phyloP scores from a whole-genome alignment of 2,797 vertebrate genomes.

The Zenarchopterus dispar region DNA sequence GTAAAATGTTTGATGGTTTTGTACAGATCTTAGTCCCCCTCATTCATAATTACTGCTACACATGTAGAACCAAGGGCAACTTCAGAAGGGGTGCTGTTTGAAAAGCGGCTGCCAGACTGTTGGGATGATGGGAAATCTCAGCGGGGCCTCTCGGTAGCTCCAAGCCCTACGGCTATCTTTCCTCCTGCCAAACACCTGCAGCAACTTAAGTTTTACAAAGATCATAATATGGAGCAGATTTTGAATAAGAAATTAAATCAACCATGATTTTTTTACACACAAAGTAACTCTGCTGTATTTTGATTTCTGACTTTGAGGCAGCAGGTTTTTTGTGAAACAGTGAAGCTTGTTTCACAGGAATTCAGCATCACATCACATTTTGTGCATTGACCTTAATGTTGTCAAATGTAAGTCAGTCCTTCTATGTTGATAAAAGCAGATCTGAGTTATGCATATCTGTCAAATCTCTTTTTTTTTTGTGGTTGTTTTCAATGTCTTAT shows the following conservation, averaged over 20 bases:
- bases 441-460: neutral
- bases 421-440: slow-evolving; percentile 11
- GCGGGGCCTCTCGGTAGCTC: slow-evolving; percentile 76
- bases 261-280: slow-evolving; percentile 46
- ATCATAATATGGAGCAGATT: slow-evolving; percentile 84
- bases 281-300: slow-evolving; percentile 56
- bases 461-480: neutral
- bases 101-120: slow-evolving; percentile 81
- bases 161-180: slow-evolving; percentile 84
- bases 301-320: slow-evolving; percentile 34
- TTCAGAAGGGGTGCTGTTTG: slow-evolving; percentile 84
- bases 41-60: slow-evolving; percentile 90
- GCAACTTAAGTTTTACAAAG: slow-evolving; percentile 85
- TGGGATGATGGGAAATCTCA: slow-evolving; percentile 82
- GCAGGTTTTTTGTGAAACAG: slow-evolving; percentile 32
- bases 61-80: slow-evolving; percentile 90
- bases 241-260: slow-evolving; percentile 82
- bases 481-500: neutral
- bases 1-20: slow-evolving; percentile 88
- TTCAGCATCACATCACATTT: slow-evolving; percentile 13
- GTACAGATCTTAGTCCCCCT: slow-evolving; percentile 88
- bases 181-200: slow-evolving; percentile 84
- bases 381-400: slow-evolving; percentile 35
- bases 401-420: slow-evolving; percentile 13
- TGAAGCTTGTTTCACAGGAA: slow-evolving; percentile 30